phyloP scores from a whole-genome alignment of 1,140 invertebrate species.

The Drosophila melanogaster region Release_6_plus_ISO1_MT NT_037436.4:15032501-15033000 shows the following conservation, averaged over 20 bases:
- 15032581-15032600: constrained; percentile 8
- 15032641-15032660: constrained; percentile 40
- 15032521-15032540: too few relatives aligned
- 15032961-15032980: neutral
- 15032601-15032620: constrained; percentile 33
- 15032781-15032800: neutral
- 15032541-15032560: neutral
- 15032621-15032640: constrained; percentile 41
- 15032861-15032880: constrained; percentile 19
- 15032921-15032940: constrained; percentile 51
- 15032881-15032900: constrained; percentile 26
- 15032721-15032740: constrained; percentile 80
- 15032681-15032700: neutral
- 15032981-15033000: neutral
- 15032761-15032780: constrained; percentile 57
- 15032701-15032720: constrained; percentile 72
- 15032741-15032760: constrained; percentile 82
- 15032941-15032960: constrained; percentile 27
- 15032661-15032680: constrained; percentile 46
- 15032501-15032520: too few relatives aligned
- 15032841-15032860: constrained; percentile 39
- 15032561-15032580: neutral
- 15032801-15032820: constrained; percentile 4
- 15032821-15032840: constrained; percentile 37
- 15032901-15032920: constrained; percentile 26